These are phyloP conservation scores for Chymomyza caudatula DNA, from an alignment of 2,888 invertebrate species.

Conservation along the genomic window DNA sequence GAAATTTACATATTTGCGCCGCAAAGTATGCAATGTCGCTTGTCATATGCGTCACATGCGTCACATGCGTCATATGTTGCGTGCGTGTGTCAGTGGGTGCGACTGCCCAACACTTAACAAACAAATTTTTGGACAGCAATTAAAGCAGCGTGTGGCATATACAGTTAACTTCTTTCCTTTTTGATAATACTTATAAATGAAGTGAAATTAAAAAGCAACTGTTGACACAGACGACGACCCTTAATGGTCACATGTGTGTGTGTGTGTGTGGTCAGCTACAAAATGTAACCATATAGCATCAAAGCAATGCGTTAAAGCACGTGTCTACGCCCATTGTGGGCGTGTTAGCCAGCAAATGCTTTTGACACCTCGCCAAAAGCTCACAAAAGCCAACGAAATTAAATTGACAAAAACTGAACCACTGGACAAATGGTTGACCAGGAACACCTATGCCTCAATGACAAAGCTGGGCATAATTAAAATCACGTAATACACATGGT, in stretches of 20 bases:
- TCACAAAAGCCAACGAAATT: neutral
- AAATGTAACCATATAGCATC: conserved; percentile 29
- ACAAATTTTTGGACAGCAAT: conserved; percentile 60
- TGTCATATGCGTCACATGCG: neutral
- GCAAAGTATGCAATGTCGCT: conserved; percentile 4
- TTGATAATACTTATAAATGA: conserved; percentile 48
- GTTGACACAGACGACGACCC: conserved; percentile 58
- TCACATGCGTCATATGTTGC: neutral
- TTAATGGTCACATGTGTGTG: conserved; percentile 8
- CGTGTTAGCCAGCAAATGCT: conserved; percentile 52
- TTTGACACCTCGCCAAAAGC: conserved; percentile 60
- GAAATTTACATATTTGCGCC: conserved; percentile 1
- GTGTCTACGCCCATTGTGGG: conserved; percentile 32
- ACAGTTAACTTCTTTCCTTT: neutral
- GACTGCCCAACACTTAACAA: conserved; percentile 51
- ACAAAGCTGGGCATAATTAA: conserved; percentile 1
- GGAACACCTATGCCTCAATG: neutral
- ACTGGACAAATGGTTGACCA: neutral
- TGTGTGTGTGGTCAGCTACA: conserved; percentile 39
- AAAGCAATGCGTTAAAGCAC: conserved; percentile 31
- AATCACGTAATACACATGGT: neutral
- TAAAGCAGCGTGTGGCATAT: conserved; percentile 37
- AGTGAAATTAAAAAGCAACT: conserved; percentile 65
- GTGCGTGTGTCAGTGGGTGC: conserved; percentile 33
- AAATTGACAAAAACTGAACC: neutral